phyloP scores from a whole-genome alignment of 2,797 vertebrate genomes.

The Chaenodraco wilsoni region DNA sequence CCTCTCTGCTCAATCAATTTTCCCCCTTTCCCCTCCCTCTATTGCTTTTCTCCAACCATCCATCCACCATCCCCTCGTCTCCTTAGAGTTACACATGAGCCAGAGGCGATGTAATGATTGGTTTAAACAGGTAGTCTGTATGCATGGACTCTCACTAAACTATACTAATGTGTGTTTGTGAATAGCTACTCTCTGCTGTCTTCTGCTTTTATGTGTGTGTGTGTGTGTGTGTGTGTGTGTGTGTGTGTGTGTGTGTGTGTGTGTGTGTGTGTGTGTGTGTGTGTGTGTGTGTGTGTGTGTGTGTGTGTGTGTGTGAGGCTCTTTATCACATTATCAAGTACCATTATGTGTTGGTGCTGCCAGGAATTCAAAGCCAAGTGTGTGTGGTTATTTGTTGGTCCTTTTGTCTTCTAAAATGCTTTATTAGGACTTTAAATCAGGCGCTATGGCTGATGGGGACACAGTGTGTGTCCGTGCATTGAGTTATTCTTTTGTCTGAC shows the following conservation, averaged over 20 bases:
- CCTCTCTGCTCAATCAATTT: slow-evolving; percentile 39
- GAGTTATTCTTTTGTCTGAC: slow-evolving; percentile 12
- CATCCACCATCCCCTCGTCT: slow-evolving; percentile 37
- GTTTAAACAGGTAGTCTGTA: slow-evolving; percentile 78
- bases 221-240: slow-evolving; percentile 20
- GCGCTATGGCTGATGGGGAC: slow-evolving; percentile 27
- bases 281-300: too few species aligned
- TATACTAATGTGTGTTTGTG: slow-evolving; percentile 59
- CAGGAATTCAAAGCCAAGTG: slow-evolving; percentile 6
- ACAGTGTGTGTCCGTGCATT: not conserved
- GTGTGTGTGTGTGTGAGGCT: not conserved
- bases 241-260: slow-evolving; percentile 32
- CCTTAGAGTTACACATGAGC: slow-evolving; percentile 55
- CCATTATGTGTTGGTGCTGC: slow-evolving; percentile 30
- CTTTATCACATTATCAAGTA: slow-evolving; percentile 45
- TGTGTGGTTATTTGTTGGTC: slow-evolving; percentile 9
- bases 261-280: too few species aligned
- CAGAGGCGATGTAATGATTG: slow-evolving; percentile 57
- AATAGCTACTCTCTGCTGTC: slow-evolving; percentile 27
- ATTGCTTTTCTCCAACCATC: slow-evolving; percentile 32
- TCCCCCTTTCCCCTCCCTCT: slow-evolving; percentile 26
- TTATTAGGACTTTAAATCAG: slow-evolving; percentile 37
- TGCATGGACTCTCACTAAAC: slow-evolving; percentile 67
- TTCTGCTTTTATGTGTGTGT: not conserved
- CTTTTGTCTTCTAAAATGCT: slow-evolving; percentile 26